phyloP scores from a whole-genome alignment of 2,888 invertebrate species.

The Dichetophora obliterata region DNA sequence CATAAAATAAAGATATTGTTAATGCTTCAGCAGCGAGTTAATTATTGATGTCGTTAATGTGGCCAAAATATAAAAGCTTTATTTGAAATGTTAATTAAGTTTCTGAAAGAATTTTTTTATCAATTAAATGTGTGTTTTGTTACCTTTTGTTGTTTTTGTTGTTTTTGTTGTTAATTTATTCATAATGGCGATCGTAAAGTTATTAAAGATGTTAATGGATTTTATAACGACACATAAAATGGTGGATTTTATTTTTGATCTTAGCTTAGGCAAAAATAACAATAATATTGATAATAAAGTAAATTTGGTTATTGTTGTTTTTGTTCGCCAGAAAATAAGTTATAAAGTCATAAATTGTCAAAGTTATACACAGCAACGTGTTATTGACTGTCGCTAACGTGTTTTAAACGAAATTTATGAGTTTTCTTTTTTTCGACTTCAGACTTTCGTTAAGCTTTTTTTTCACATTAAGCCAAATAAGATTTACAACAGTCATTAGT shows the following conservation, averaged over 20 bases:
- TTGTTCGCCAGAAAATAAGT: conserved; percentile 9
- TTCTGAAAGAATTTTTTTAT: too few species aligned
- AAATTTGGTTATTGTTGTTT: not conserved
- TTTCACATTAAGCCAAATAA: not conserved
- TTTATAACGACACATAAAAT: conserved; percentile 29
- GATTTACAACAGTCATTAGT: not conserved
- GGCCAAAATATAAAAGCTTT: not conserved
- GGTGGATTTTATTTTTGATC: conserved; percentile 17
- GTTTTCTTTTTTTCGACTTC: too few species aligned
- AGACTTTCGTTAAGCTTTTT: not conserved
- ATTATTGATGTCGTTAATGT: conserved; percentile 5
- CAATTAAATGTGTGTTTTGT: not conserved
- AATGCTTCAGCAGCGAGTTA: conserved; percentile 10
- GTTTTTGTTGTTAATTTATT: not conserved
- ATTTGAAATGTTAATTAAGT: not conserved
- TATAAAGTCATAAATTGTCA: conserved; percentile 19
- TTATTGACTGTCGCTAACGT: not conserved
- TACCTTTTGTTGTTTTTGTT: not conserved
- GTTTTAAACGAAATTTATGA: too few species aligned
- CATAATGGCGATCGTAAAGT: conserved; percentile 58
- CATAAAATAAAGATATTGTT: conserved; percentile 25
- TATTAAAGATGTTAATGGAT: conserved; percentile 63
- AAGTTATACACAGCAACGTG: not conserved
- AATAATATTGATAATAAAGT: not conserved
- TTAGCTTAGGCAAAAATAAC: not conserved